Conservation (phyloP, 1,140 invertebrate species). For the Antheraea pernyi region DNA sequence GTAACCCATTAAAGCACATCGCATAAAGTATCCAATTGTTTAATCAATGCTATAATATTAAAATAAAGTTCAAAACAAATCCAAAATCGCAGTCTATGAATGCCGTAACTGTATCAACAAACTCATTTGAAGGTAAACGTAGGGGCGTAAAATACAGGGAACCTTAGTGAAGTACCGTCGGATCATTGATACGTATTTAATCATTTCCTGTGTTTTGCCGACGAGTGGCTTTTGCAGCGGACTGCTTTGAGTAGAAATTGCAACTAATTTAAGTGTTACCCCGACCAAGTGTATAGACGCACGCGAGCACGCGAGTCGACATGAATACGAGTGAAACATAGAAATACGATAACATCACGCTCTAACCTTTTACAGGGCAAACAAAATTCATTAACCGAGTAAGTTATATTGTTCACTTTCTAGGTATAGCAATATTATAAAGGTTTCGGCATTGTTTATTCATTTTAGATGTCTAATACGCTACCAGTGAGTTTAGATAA, state of each 20-base stretch:
- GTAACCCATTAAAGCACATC: too few relatives aligned
- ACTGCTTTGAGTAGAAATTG: conserved; percentile 69
- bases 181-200: conserved; percentile 55
- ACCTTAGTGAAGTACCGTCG: conserved; percentile 5
- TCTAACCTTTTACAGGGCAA: background rate
- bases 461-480: too few relatives aligned
- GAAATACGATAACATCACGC: background rate
- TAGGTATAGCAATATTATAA: too few relatives aligned
- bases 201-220: conserved; percentile 57
- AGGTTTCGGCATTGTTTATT: too few relatives aligned
- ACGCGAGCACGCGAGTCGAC: conserved; percentile 63
- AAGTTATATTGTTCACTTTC: background rate
- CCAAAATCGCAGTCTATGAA: background rate
- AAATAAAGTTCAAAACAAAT: too few relatives aligned
- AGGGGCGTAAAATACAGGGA: background rate
- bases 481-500: too few relatives aligned
- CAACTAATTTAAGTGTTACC: conserved; percentile 73
- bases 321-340: background rate
- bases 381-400: background rate
- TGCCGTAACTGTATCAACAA: background rate
- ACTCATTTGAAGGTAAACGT: background rate
- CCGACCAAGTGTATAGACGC: conserved; percentile 55
- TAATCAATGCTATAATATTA: too few relatives aligned
- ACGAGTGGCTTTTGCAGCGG: conserved; percentile 52
- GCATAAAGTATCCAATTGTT: too few relatives aligned